Percentiles rank a stretch among this genome's conserved stretches.
Conservation (phyloP, 2,888 invertebrate species). For the Synanthedon tipuliformis region DNA sequence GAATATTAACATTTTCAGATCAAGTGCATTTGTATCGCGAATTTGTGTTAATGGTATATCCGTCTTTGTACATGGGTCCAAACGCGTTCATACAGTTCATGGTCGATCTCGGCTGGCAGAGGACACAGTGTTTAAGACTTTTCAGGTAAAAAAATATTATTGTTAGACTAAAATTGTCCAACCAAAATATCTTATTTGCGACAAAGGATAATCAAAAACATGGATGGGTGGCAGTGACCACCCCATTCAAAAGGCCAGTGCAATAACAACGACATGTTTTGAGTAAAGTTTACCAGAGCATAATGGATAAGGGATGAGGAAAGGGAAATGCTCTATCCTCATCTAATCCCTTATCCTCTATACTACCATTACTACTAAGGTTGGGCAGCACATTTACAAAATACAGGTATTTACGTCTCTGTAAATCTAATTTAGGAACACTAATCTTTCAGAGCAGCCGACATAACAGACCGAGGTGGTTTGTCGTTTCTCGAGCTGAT, state of each 20-base stretch:
- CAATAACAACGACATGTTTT: no score
- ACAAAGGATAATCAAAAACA: no score
- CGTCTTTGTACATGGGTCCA: slow-evolving; percentile 69
- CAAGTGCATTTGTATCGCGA: slow-evolving; percentile 70
- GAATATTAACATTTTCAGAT: slow-evolving; percentile 40
- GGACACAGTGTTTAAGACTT: slow-evolving; percentile 40
- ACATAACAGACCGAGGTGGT: slow-evolving; percentile 56
- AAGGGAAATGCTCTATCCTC: no score
- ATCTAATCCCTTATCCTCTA: no score
- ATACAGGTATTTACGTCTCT: no score
- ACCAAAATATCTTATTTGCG: no score
- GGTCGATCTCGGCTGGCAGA: slow-evolving; percentile 67
- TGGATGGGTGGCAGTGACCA: no score
- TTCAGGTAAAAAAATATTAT: slow-evolving; percentile 43
- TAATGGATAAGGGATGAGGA: no score
- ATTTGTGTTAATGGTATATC: slow-evolving; percentile 66
- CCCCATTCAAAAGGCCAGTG: no score
- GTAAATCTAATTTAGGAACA: not conserved
- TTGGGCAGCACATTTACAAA: no score
- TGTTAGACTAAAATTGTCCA: not conserved
- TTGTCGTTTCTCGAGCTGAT: slow-evolving; percentile 70
- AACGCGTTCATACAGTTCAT: slow-evolving; percentile 67
- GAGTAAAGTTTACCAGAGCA: not conserved
- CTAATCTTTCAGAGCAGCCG: slow-evolving; percentile 59
- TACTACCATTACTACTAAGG: no score